Evolutionary conservation across 2,888 invertebrate genomes (phyloP), one percentile per base, ranked within the genome.

Genomic region (Mactromeris polynyma): DNA sequence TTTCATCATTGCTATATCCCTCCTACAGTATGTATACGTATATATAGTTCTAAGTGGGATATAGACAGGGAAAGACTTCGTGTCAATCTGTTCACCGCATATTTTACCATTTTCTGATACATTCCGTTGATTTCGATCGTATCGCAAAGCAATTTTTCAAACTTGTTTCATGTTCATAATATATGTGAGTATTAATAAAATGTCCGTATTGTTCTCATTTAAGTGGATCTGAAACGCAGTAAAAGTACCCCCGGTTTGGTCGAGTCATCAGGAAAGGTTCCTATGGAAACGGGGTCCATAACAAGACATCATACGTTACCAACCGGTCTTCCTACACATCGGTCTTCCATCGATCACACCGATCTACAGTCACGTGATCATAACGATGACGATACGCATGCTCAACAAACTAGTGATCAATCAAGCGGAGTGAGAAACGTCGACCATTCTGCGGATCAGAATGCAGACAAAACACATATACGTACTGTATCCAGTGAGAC

Each of bases 171-270:
- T n/a, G n/a, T n/a, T n/a, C n/a, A n/a, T n/a, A n/a, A n/a, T n/a
- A n/a, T n/a, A n/a, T n/a, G n/a, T n/a, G n/a, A n/a, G n/a, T n/a
- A n/a, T n/a, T n/a, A n/a, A n/a, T n/a, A n/a, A n/a, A n/a, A n/a
- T n/a, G n/a, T n/a, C n/a, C n/a, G 26, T 64, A 2, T 64, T 64
- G 1, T n/a, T 64, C 3, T 73, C 2, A 77, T 93, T 92, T 73
- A 91, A 95, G 94, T 98, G 97, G 98, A 99, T 95, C 98, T 99
- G 98, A 98, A 99, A 95, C 98, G 99, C 96, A 99, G 99, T 97
- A 98, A 98, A 96, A 99, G 99, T 95, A 99, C 99, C 89, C 99
- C 99, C 21, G 99, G 99, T 79, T 97, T 99, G 95, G 98, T 99
- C 95, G 99, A 99, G 97, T 98, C 99, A 88, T 98, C 98, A 94